Evolutionary conservation across 2,888 invertebrate genomes (phyloP).

Genomic region (Magallana nippona): DNA sequence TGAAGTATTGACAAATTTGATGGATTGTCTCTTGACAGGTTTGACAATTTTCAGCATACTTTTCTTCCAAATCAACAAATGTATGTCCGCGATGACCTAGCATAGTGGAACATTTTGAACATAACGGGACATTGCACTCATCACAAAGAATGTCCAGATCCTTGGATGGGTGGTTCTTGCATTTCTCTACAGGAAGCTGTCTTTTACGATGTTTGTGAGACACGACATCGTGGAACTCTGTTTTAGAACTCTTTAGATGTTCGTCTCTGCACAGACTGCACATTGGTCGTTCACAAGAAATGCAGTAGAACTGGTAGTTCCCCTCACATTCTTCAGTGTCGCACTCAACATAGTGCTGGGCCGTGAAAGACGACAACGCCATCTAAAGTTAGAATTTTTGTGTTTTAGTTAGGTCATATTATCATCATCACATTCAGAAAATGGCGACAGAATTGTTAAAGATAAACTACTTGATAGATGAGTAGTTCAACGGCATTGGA

Average conservation of each 20-base stretch:
- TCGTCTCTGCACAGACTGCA: not conserved
- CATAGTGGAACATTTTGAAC: not conserved
- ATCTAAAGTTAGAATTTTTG: not conserved
- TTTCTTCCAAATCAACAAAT: not conserved
- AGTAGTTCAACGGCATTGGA: too few relatives aligned
- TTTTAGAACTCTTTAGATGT: not conserved
- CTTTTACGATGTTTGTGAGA: not conserved
- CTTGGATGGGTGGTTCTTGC: not conserved
- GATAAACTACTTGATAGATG: too few relatives aligned
- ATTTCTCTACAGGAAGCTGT: not conserved
- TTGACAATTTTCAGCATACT: not conserved
- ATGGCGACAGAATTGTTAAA: too few relatives aligned
- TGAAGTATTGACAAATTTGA: too few relatives aligned
- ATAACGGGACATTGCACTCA: not conserved
- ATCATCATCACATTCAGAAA: too few relatives aligned
- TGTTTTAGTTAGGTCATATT: too few relatives aligned
- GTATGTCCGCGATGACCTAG: not conserved
- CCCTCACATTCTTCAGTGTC: conserved; percentile 3
- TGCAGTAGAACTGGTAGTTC: not conserved
- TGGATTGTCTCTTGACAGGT: too few relatives aligned
- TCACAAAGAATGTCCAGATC: not conserved
- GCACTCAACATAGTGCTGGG: not conserved
- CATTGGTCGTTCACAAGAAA: not conserved
- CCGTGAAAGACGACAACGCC: not conserved
- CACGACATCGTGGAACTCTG: not conserved